phyloP scores from a whole-genome alignment of 2,113 vertebrate species.

The Phoenicopterus ruber region DNA sequence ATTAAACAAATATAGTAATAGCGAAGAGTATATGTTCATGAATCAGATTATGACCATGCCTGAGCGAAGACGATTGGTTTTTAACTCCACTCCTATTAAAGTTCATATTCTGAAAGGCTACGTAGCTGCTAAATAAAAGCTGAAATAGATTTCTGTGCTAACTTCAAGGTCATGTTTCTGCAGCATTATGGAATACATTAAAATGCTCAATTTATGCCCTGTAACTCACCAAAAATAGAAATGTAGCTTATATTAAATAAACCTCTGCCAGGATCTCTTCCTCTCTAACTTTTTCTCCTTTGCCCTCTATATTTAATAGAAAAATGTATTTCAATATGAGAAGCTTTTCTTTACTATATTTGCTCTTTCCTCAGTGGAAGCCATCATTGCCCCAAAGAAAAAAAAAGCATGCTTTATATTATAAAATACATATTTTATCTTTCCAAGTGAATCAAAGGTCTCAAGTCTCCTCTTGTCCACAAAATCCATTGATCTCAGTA shows the following conservation, averaged over 20 bases:
- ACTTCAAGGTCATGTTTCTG: slow-evolving; percentile 67
- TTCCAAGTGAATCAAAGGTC: not conserved
- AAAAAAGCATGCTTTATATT: too few relatives aligned
- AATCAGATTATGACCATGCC: slow-evolving; percentile 44
- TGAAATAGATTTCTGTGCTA: slow-evolving; percentile 64
- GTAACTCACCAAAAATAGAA: slow-evolving; percentile 50
- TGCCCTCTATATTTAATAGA: slow-evolving; percentile 38
- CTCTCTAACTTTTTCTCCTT: slow-evolving; percentile 18
- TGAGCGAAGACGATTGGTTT: slow-evolving; percentile 51
- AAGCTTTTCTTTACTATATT: slow-evolving; percentile 26
- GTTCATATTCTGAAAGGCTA: slow-evolving; percentile 59
- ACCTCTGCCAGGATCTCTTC: slow-evolving; percentile 20
- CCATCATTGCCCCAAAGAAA: not conserved
- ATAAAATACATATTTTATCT: not conserved
- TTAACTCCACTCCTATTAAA: slow-evolving; percentile 58
- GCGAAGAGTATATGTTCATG: slow-evolving; percentile 8
- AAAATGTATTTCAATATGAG: slow-evolving; percentile 48
- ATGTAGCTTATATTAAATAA: slow-evolving; percentile 52
- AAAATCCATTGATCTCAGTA: not conserved
- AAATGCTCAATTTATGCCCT: slow-evolving; percentile 60
- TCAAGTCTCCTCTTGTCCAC: not conserved
- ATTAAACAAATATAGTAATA: slow-evolving; percentile 54
- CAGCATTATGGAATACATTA: slow-evolving; percentile 58
- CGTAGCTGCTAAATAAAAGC: slow-evolving; percentile 55
- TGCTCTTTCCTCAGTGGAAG: slow-evolving; percentile 4